Base-by-base conservation (phyloP, 2,888 invertebrate genomes). In the Erynnis tages region DNA sequence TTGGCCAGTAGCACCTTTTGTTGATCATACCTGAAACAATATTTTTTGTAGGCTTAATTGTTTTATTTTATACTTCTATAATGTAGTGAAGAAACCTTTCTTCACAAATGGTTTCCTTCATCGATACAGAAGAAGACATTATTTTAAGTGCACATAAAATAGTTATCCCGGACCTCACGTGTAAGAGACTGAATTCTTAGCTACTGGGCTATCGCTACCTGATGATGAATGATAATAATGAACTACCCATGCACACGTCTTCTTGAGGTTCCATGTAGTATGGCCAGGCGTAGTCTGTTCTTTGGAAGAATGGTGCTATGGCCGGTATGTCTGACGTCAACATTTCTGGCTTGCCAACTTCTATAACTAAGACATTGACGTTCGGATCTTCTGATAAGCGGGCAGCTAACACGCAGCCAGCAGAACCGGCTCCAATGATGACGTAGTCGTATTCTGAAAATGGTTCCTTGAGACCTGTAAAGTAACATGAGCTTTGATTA, bases 1-100 rank as follows among this genome's bases (percentile, higher is more conserved):
- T 85, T 0, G 94, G 94, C 92, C 94, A 93, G 62, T 91, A 93
- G 66, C 94, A 93, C 48, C 74, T 66, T 29, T 76, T 66, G 48
- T 86, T 82, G 29, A 67, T 62, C 77, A 90, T 79, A 2, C 86
- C 87, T 77, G 67, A 10, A 54, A 55, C 29, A 14, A 2, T 25
- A n/a, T 16, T 14, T 6, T 13, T 11, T 13, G 4, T 1, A 30
- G 27, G n/a, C 10, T 10, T 27, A 10, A 4, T 27, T 6, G 10
- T 10, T 2, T n/a, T n/a, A n/a, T n/a, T n/a, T n/a, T n/a, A n/a
- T n/a, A n/a, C n/a, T n/a, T n/a, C n/a, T n/a, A n/a, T n/a, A n/a
- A n/a, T n/a, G n/a, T n/a, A n/a, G n/a, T n/a, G n/a, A n/a, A n/a
- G n/a, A n/a, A n/a, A n/a, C n/a, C n/a, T n/a, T n/a, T n/a, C n/a